Percentiles rank a stretch among this genome's conserved stretches.
These are phyloP conservation scores for Sinelater perroti DNA, from an alignment of 2,888 invertebrate genomes.

Conservation along the genomic window DNA sequence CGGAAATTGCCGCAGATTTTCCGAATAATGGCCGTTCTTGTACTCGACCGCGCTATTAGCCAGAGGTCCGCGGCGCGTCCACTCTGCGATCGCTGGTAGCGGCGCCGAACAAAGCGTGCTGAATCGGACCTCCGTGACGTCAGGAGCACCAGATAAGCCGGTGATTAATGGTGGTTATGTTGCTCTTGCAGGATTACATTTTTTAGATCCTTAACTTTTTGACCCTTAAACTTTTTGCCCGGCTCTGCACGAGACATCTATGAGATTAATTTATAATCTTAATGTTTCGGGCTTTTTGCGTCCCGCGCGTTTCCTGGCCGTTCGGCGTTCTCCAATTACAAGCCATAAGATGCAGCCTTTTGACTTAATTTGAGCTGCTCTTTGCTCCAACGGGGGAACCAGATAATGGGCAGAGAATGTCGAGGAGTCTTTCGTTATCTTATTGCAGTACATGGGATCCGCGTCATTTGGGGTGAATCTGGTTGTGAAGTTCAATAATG, in stretches of 20 bases:
- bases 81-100: conserved; percentile 42
- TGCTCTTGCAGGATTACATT: conserved; percentile 53
- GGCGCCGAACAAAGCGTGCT: conserved; percentile 42
- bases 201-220: conserved; percentile 50
- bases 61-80: conserved; percentile 39
- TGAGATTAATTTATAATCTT: conserved; percentile 41
- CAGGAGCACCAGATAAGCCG: conserved; percentile 53
- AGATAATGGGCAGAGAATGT: too few relatives aligned
- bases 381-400: too few relatives aligned
- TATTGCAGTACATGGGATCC: too few relatives aligned
- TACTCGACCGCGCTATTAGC: conserved; percentile 41
- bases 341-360: conserved; percentile 12
- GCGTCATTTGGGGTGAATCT: too few relatives aligned
- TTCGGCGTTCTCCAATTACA: conserved; percentile 13
- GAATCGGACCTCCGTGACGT: conserved; percentile 49
- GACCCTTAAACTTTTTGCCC: conserved; percentile 44
- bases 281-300: conserved; percentile 24
- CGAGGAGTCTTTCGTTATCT: too few relatives aligned
- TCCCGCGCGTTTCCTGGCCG: conserved; percentile 15
- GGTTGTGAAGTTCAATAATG: too few relatives aligned
- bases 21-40: conserved; percentile 43
- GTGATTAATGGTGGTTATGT: conserved; percentile 55
- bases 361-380: conserved; percentile 1
- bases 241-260: conserved; percentile 38
- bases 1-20: conserved; percentile 38